phyloP scores from a whole-genome alignment of 2,888 invertebrate genomes.

The Cheilosia vernalis region DNA sequence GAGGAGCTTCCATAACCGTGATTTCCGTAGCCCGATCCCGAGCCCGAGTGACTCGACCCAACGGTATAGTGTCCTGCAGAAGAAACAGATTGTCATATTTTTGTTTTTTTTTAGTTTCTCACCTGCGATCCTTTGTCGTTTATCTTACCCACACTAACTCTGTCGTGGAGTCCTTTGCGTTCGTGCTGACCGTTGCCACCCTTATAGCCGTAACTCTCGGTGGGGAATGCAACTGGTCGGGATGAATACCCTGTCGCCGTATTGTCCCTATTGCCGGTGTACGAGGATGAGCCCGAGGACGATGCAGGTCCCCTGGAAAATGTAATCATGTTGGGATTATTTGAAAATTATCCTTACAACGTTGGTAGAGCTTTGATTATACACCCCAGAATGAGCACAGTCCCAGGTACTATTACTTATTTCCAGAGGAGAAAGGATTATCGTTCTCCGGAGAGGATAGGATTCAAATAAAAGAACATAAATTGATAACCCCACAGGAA shows the following conservation, averaged over 20 bases:
- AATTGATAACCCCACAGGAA: slow-evolving; percentile 73
- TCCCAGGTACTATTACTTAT: slow-evolving; percentile 21
- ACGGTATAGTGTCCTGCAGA: slow-evolving; percentile 57
- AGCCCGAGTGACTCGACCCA: slow-evolving; percentile 78
- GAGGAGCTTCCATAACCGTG: slow-evolving; percentile 75
- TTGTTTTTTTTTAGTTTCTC: slow-evolving; percentile 11
- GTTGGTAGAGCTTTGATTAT: slow-evolving; percentile 58
- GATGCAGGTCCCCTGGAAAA: slow-evolving; percentile 66
- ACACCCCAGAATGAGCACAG: slow-evolving; percentile 14
- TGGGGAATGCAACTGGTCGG: slow-evolving; percentile 72
- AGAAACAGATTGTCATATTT: slow-evolving; percentile 31
- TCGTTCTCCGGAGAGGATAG: slow-evolving; percentile 53
- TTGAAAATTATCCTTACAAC: slow-evolving; percentile 64
- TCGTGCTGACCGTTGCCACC: slow-evolving; percentile 46
- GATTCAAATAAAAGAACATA: slow-evolving; percentile 58
- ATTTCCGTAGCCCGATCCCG: slow-evolving; percentile 81
- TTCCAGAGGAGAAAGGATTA: slow-evolving; percentile 57
- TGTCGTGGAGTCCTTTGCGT: slow-evolving; percentile 59
- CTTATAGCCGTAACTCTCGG: slow-evolving; percentile 57
- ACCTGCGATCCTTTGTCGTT: slow-evolving; percentile 14
- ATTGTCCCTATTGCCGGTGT: slow-evolving; percentile 34
- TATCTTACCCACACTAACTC: slow-evolving; percentile 68
- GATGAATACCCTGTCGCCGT: slow-evolving; percentile 47
- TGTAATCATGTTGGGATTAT: slow-evolving; percentile 71
- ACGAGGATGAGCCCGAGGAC: slow-evolving; percentile 44